phyloP scores from a whole-genome alignment of 2,113 vertebrate genomes.

The Turnix velox region DNA sequence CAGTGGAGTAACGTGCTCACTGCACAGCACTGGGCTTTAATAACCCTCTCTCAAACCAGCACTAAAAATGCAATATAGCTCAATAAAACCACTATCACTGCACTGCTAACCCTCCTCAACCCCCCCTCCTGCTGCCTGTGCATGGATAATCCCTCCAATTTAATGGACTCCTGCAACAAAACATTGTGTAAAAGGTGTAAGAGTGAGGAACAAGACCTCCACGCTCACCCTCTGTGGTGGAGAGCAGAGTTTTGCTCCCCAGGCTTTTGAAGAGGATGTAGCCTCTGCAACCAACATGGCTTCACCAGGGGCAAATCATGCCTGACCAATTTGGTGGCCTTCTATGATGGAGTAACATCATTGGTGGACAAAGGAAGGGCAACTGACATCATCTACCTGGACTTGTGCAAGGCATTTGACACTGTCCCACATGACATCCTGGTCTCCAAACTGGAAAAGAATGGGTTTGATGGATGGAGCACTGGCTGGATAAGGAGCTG shows the following conservation, averaged over 20 bases:
- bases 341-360: too few species aligned
- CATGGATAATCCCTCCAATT: background rate
- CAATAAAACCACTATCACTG: background rate
- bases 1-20: background rate
- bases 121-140: background rate
- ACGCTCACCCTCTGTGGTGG: background rate
- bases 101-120: background rate
- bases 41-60: background rate
- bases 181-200: accelerated
- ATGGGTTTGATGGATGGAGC: too few species aligned
- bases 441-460: too few species aligned
- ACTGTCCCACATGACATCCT: too few species aligned
- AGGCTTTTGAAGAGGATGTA: too few species aligned
- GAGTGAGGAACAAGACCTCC: background rate
- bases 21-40: conserved; percentile 2
- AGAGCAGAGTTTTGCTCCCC: background rate
- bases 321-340: too few species aligned
- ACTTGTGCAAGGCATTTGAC: too few species aligned
- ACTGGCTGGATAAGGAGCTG: too few species aligned
- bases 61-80: conserved; percentile 43
- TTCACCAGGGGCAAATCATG: too few species aligned
- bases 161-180: background rate
- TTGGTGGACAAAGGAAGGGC: too few species aligned
- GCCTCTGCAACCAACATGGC: too few species aligned
- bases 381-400: too few species aligned